Evolutionary conservation across 2,113 vertebrate species (phyloP).

Genomic region (Calidris pygmaea): DNA sequence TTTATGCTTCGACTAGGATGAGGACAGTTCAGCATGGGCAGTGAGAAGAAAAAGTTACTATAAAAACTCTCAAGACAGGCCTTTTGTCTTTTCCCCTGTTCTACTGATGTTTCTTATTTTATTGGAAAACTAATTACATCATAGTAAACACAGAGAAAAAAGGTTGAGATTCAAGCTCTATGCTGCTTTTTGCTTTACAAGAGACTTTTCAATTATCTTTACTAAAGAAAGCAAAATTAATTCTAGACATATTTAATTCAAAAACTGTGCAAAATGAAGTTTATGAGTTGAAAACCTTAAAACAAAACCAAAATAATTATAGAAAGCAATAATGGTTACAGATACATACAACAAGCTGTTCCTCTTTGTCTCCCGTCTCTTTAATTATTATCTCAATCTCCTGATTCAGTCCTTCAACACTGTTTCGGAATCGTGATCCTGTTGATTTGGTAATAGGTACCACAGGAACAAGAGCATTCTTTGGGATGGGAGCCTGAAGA

Average conservation of each 20-base stretch:
- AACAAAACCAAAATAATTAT: background rate
- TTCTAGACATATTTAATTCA: background rate
- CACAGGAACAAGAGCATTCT: slow-evolving; percentile 89
- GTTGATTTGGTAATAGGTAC: slow-evolving; percentile 94
- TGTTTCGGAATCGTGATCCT: slow-evolving; percentile 94
- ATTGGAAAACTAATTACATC: background rate
- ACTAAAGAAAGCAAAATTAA: background rate
- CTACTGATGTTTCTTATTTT: background rate
- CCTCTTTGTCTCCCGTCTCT: slow-evolving; percentile 93
- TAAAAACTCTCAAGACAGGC: background rate
- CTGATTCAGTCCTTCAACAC: slow-evolving; percentile 96
- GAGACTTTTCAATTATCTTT: background rate
- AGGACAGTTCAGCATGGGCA: background rate
- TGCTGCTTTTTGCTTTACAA: background rate
- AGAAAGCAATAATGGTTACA: background rate
- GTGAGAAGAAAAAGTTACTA: background rate
- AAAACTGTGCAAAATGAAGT: background rate
- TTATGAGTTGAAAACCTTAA: background rate
- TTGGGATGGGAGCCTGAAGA: slow-evolving; percentile 89
- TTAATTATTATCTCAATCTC: slow-evolving; percentile 99
- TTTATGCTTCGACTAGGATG: background rate
- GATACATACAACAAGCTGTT: slow-evolving; percentile 90
- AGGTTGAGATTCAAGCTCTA: background rate
- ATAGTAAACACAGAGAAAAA: background rate
- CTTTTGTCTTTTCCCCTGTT: background rate